Conservation (phyloP, 2,888 invertebrate genomes). For the Nymphalis c-album region DNA sequence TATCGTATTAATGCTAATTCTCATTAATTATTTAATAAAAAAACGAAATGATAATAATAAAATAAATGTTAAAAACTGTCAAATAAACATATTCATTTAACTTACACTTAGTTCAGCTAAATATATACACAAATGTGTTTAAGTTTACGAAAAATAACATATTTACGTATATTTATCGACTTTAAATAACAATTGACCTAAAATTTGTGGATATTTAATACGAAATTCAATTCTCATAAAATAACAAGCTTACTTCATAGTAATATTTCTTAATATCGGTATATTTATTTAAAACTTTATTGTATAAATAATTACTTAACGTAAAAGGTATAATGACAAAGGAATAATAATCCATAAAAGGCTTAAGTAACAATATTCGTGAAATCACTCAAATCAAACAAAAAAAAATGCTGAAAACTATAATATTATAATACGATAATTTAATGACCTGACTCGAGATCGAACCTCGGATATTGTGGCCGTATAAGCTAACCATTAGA, state of each 20-base stretch:
- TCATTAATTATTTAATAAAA: no score
- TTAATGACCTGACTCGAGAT: no score
- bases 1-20: no score
- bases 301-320: no score
- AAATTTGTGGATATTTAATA: conserved; percentile 6
- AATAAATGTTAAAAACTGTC: not conserved
- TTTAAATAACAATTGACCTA: conserved; percentile 20
- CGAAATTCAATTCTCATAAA: conserved; percentile 2
- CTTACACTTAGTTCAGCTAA: not conserved
- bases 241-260: not conserved
- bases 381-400: no score
- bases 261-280: not conserved
- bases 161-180: conserved; percentile 9
- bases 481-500: no score
- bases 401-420: no score
- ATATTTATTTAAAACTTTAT: not conserved
- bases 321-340: no score
- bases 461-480: no score
- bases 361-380: no score
- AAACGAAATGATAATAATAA: not conserved
- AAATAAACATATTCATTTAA: not conserved
- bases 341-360: no score
- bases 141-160: not conserved
- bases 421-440: no score
- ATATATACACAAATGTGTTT: not conserved